Conservation (phyloP, 2,113 vertebrate species). For the Choloepus hoffmanni region DNA sequence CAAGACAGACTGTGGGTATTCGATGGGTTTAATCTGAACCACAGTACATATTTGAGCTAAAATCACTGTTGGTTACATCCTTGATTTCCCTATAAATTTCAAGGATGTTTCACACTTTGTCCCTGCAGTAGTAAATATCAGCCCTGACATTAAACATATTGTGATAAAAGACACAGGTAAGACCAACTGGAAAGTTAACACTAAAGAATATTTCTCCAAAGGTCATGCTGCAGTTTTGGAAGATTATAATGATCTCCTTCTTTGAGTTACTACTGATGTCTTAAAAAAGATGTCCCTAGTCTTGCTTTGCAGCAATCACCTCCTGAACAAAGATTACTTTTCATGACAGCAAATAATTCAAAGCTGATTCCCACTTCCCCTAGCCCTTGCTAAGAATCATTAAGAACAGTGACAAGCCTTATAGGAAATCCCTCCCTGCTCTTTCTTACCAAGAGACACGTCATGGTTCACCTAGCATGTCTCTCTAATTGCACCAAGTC, state of each 20-base stretch:
- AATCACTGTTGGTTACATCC: slow-evolving; percentile 62
- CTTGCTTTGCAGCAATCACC: background rate
- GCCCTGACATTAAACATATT: slow-evolving; percentile 69
- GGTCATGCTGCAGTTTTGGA: slow-evolving; percentile 23
- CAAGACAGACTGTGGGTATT: background rate
- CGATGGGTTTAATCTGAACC: background rate
- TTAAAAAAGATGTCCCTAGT: slow-evolving; percentile 1
- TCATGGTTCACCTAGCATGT: background rate
- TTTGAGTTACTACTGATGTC: slow-evolving; percentile 8
- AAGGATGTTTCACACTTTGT: slow-evolving; percentile 67
- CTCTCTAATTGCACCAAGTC: background rate
- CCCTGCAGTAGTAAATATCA: slow-evolving; percentile 76
- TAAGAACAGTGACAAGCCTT: background rate
- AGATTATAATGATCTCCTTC: slow-evolving; percentile 20
- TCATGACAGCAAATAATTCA: background rate
- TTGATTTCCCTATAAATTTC: slow-evolving; percentile 71
- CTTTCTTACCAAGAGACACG: background rate
- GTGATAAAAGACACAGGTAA: slow-evolving; percentile 70
- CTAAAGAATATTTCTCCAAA: slow-evolving; percentile 71
- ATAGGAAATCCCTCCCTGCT: background rate
- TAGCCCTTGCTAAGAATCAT: background rate
- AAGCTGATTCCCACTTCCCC: background rate
- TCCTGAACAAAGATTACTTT: background rate
- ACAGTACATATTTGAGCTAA: slow-evolving; percentile 27
- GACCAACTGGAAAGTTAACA: slow-evolving; percentile 53